Base-by-base conservation (phyloP, 2,888 invertebrate genomes). In the Nomada fabriciana region DNA sequence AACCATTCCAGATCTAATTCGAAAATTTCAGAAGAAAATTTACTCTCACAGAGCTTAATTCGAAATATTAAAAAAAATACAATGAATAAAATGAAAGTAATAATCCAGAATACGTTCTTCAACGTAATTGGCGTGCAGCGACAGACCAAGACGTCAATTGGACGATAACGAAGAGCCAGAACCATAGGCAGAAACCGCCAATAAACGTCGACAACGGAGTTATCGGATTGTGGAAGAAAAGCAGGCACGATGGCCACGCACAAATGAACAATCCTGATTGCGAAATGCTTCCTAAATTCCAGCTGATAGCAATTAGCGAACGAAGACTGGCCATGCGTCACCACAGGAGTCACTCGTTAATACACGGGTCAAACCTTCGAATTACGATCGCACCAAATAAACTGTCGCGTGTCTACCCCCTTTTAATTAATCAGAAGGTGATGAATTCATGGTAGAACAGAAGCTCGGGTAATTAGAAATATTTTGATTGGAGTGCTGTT, bases 261-360 rank as follows among this genome's bases (percentile, higher is more conserved):
- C 36, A 36, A 61, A 73, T 36, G 55, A 61, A 73, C 73, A 43
- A 36, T 52, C 61, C 67, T 73, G 68, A 78, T 73, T 78, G 74
- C 61, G 36, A 13, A 50, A 20, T 64, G 61, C 73, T 73, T 73
- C 36, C 50, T 53, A 55, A 67, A 50, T 73, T 73, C 55, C 36
- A 50, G 13, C 20, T 23, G 60, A 63, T 55, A 13, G 47, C 61
- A 78, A 78, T 78, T 74, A 74, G 55, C 63, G 68, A 23, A 52
- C 55, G 29, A 59, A 52, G 67, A 50, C 47, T 29, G 78, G 25
- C 67, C 67, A 9, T 71, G 25, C 36, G 5, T 13, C 23, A n/a
- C 25, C 23, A 50, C n/a, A 52, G 9, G 11, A 2, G 25, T 4
- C 18, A 36, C 20, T 76, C 76, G 47, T 76, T 61, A 76, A 42